Evolutionary conservation across 2,888 invertebrate genomes (phyloP), one percentile per base, ranked within the genome.

Genomic region (Macrophya annulata): DNA sequence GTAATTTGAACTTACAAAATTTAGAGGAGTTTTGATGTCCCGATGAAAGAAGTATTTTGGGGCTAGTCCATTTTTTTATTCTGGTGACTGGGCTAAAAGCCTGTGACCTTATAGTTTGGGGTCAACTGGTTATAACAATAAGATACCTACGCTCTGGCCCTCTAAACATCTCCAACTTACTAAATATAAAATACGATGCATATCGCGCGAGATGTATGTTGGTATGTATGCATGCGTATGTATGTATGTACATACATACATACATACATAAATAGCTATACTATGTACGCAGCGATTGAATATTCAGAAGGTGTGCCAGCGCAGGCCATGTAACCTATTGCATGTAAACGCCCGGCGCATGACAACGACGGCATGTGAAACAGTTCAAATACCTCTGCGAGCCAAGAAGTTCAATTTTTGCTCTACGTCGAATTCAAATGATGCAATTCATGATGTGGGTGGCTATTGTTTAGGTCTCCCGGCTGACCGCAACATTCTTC

Each of bases 221-320:
- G 3, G 31, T 31, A 31, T 31, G 31, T 31, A 31, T 31, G 31
- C 3, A 31, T 31, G 31, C 31, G 31, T 31, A 31, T 31, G 31
- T n/a, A n/a, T n/a, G n/a, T n/a, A 25, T 31, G 31, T 65, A 31
- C 6, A 0, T 51, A 51, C 15, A 15, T 48, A 48, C 15, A 10
- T 48, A 17, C 6, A 51, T 51, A n/a, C 31, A 31, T 3, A 31
- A 31, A n/a, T n/a, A 31, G 31, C 31, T n/a, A n/a, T 55, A 51
- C 17, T 51, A 48, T 65, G 25, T 68, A 83, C 21, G 68, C 65
- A 83, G 71, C 37, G 12, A 83, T 83, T 68, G 17, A 83, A 68
- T 83, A 83, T 83, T 83, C 83, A 51, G 68, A 71, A 83, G 71
- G 68, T 12, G 68, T 83, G 31, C 68, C 59, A 21, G 59, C 15